Evolutionary conservation across 2,113 vertebrate species (phyloP).

Genomic region (Verasper variegatus): DNA sequence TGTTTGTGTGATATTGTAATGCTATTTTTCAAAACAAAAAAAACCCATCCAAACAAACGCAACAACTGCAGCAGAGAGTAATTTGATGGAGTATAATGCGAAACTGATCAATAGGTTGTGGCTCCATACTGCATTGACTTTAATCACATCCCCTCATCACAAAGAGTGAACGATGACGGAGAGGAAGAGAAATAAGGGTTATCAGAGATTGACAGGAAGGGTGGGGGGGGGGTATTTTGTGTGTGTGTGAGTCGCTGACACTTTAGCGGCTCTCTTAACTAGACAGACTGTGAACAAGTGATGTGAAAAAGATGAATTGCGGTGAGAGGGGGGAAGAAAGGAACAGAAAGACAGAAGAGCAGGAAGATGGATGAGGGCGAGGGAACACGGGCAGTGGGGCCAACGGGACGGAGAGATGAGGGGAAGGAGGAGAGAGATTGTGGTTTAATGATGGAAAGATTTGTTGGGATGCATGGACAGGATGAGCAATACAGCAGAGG

Average conservation of each 20-base stretch:
- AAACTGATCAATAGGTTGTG: conserved; percentile 51
- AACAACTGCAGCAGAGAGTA: background rate
- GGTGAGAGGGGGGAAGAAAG: conserved; percentile 36
- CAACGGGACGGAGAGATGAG: conserved; percentile 50
- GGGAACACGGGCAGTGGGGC: conserved; percentile 33
- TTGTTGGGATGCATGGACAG: conserved; percentile 43
- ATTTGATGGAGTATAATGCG: conserved; percentile 7
- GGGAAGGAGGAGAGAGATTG: conserved; percentile 49
- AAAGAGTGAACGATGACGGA: conserved; percentile 32
- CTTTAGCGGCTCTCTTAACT: conserved; percentile 43
- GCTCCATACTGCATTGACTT: conserved; percentile 38
- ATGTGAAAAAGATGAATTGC: conserved; percentile 51
- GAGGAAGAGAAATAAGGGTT: conserved; percentile 53
- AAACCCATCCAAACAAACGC: background rate
- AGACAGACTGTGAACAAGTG: conserved; percentile 52
- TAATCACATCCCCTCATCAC: conserved; percentile 25
- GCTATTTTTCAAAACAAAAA: background rate
- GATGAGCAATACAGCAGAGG: conserved; percentile 48
- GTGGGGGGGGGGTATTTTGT: background rate
- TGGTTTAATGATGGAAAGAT: conserved; percentile 68
- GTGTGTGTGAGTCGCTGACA: conserved; percentile 31
- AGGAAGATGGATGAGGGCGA: conserved; percentile 55
- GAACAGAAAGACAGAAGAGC: conserved; percentile 56
- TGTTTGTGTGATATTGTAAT: background rate
- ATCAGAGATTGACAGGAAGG: conserved; percentile 46